Percentiles rank a stretch among this genome's conserved stretches.
These are phyloP conservation scores for Lasiurus borealis DNA, from an alignment of 2,113 vertebrate species.

Conservation along the genomic window DNA sequence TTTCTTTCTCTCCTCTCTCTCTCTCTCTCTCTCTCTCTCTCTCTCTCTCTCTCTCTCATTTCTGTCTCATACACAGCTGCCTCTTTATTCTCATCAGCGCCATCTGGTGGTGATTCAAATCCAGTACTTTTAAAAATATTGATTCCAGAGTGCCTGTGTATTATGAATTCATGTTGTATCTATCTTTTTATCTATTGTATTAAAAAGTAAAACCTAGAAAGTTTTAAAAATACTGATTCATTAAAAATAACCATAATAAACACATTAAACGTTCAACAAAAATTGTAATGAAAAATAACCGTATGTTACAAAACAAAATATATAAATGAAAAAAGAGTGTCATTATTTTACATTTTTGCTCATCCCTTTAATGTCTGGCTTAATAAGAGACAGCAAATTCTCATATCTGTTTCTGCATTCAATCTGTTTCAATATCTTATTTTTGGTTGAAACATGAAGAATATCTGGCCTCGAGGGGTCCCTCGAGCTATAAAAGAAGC, in stretches of 20 bases:
- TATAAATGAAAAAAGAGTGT: neutral
- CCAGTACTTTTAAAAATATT: neutral
- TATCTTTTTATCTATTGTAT: neutral
- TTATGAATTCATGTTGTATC: neutral
- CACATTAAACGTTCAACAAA: neutral
- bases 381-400: neutral
- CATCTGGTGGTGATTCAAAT: conserved; percentile 76
- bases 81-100: conserved; percentile 51
- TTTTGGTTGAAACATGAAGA: conserved; percentile 42
- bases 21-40: neutral
- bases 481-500: too few relatives aligned
- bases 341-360: conserved; percentile 32
- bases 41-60: neutral
- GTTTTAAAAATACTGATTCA: neutral
- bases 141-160: neutral
- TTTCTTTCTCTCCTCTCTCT: neutral
- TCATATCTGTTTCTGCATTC: neutral
- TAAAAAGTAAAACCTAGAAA: neutral
- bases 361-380: neutral
- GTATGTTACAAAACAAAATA: neutral
- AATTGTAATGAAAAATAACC: conserved; percentile 46
- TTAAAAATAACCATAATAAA: conserved; percentile 25
- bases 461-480: neutral
- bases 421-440: conserved; percentile 15
- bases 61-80: accelerated